Base-by-base conservation (phyloP, 2,888 invertebrate species). In the Chrysolina haemoptera region DNA sequence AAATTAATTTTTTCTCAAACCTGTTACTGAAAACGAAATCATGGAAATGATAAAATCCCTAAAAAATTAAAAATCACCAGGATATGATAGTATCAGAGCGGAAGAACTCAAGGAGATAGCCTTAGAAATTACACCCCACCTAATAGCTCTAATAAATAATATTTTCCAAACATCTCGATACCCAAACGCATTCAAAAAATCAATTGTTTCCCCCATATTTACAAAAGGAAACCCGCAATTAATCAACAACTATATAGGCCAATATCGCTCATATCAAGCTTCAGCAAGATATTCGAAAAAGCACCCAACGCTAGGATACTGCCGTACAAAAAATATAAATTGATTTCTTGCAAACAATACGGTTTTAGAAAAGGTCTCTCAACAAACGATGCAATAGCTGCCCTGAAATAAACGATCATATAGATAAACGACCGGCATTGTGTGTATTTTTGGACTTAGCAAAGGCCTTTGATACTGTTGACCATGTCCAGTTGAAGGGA, bases 381-480 rank as follows among this genome's bases (percentile, higher is more conserved):
- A 12, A 43, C 43, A 43, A 43, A 43, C 43, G 43, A 43, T 43
- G 43, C 43, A 43, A 43, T 43, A 43, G 43, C 43, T 5, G 43
- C 12, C 43, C 43, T 43, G 43, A 43, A 43, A 43, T 43, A 43
- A 43, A 12, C 43, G 43, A 43, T 12, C 43, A 43, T 43, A 43
- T 12, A 43, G 43, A 43, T 43, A 43, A 43, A 9, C 12, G 43
- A 43, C 43, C 43, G 43, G 43, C 43, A 43, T 43, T 43, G 12
- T 43, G 43, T 43, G 43, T 43, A 43, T 43, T 43, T 43, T 43
- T 43, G 43, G 43, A 43, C 43, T 43, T 43, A 43, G 43, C 43
- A 43, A 43, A 43, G 12, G 43, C 43, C 8, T 43, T 43, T 12
- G 43, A 43, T 43, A 43, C 43, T 43, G 43, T 43, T 43, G 43